Evolutionary conservation across 92 coral and sea anemone species (phyloP), one percentile per base, ranked within the genome.

Genomic region (Zoanthus sansibaricus): DNA sequence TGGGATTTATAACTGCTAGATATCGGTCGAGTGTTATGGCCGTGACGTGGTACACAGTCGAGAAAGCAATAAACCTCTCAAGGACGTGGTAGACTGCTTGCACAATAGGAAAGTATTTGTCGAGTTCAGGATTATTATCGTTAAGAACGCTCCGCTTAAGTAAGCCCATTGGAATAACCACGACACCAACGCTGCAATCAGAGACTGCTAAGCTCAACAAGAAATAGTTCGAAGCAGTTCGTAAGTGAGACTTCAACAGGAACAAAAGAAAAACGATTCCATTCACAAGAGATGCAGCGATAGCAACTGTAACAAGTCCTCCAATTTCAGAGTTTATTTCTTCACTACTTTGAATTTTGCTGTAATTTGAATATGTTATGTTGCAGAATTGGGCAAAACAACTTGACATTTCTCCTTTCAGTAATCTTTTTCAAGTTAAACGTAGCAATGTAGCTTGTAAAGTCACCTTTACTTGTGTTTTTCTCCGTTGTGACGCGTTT

Each of bases 1-100:
- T 15, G 0, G 85, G 85, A 64, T 15, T 25, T 20, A 64, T 37
- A 3, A 80, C 47, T 5, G 59, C 85, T 7, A 80, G 45, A 17
- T 80, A 62, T 46, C 85, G 64, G 45, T 80, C 85, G 58, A 80
- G 17, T 80, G 85, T 80, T 10, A 80, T 80, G 45, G 85, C 85
- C 18, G 61, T 80, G 45, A 80, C 75, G 45, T 80, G 85, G 62
- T 66, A 80, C 49, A 46, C 62, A 14, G 85, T 80, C 0, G 85
- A 80, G 42, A 80, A 80, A 12, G 85, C 85, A 20, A 80, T 67
- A 17, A 66, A n/a, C 75, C 66, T 80, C 47, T 80, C 85, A 52
- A 80, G 47, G 11, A 80, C 85, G 20, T 80, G 85, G 21, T 80
- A 80, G 20, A 52, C 3, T n/a, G 75, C 85, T 21, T 80, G 85